Conservation (phyloP, 2,113 vertebrate genomes). For the human (Homo sapiens) region GRCh38 chr12:97594001-97594500, state of each 20-base stretch:
- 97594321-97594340: background rate
- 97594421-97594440: background rate
- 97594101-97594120: background rate
- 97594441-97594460: background rate
- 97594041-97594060: slow-evolving; percentile 32
- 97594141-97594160: background rate
- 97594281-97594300: background rate
- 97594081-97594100: background rate
- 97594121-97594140: background rate
- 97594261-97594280: background rate
- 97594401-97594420: background rate
- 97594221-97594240: background rate
- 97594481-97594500: background rate
- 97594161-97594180: background rate
- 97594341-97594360: background rate
- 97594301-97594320: background rate
- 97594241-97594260: background rate
- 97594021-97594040: background rate
- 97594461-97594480: background rate
- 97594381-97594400: background rate
- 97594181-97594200: background rate
- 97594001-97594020: background rate
- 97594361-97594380: background rate
- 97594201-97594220: background rate
- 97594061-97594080: background rate